Percentiles rank a stretch among this genome's conserved stretches.
phyloP scores from a whole-genome alignment of 2,797 vertebrate species.

The Bradypodion ventrale region DNA sequence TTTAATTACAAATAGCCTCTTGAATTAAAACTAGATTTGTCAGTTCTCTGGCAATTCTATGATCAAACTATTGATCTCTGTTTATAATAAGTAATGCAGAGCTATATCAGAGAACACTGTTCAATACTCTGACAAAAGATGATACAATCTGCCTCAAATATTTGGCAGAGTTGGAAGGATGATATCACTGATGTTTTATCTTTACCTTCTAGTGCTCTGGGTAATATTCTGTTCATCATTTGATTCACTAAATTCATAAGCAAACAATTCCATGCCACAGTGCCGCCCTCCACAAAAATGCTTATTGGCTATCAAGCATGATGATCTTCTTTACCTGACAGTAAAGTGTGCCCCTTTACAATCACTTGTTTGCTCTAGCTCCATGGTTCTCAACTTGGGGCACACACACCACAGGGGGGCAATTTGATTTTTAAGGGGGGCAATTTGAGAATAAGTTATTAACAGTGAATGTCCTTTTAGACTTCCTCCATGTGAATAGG shows the following conservation, averaged over 20 bases:
- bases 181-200: constrained; percentile 56
- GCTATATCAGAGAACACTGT: constrained; percentile 26
- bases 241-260: constrained; percentile 43
- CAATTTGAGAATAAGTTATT: too few relatives aligned
- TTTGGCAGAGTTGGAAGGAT: constrained; percentile 8
- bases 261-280: constrained; percentile 43
- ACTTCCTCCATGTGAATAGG: too few relatives aligned
- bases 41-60: constrained; percentile 44
- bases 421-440: too few relatives aligned
- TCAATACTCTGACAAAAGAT: constrained; percentile 18
- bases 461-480: too few relatives aligned
- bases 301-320: constrained; percentile 60
- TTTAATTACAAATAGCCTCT: constrained; percentile 39
- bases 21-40: constrained; percentile 34
- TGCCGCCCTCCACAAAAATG: constrained; percentile 49
- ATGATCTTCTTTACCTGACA: constrained; percentile 73
- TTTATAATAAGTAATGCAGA: constrained; percentile 32
- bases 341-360: constrained; percentile 86
- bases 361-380: constrained; percentile 88
- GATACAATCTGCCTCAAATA: constrained; percentile 24
- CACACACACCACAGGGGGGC: too few relatives aligned
- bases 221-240: constrained; percentile 49
- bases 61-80: constrained; percentile 34
- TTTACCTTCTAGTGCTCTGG: constrained; percentile 48
- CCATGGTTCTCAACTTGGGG: too few relatives aligned